Conservation (phyloP, 2,113 vertebrate genomes). For the Coptodon rendalli region DNA sequence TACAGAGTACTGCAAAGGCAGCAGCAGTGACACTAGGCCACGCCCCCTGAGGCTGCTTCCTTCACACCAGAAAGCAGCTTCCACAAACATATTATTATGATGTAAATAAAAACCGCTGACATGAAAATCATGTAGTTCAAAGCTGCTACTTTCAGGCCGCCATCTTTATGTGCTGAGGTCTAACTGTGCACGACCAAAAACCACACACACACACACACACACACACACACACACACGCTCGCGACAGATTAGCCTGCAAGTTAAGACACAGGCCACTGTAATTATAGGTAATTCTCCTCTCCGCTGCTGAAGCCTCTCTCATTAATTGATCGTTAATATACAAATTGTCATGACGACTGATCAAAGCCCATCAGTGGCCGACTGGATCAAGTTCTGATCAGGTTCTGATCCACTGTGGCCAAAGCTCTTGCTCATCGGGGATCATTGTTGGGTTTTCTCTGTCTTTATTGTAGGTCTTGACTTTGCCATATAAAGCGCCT, state of each 20-base stretch:
- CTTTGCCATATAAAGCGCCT: neutral
- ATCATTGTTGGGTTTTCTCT: neutral
- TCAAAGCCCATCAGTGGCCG: neutral
- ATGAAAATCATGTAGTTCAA: neutral
- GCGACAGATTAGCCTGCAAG: slow-evolving; percentile 28
- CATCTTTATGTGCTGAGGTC: neutral
- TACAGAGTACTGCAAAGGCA: neutral
- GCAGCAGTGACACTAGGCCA: neutral
- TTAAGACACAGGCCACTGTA: slow-evolving; percentile 39
- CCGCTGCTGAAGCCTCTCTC: neutral
- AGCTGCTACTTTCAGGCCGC: neutral
- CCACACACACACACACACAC: neutral
- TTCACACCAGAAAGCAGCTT: neutral
- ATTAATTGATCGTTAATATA: neutral
- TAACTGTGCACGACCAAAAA: neutral
- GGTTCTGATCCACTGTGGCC: neutral
- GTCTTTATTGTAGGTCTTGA: neutral
- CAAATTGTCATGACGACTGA: neutral
- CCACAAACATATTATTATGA: neutral
- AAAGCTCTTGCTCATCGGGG: neutral
- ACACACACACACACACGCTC: neutral
- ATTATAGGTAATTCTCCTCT: slow-evolving; percentile 44
- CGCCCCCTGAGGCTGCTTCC: neutral
- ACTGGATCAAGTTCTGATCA: neutral
- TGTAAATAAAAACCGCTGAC: neutral